A percentile compares a stretch with the other conserved stretches of the same genome.
These are phyloP conservation scores for Lutra lutra DNA, from an alignment of 2,797 vertebrate genomes.

Conservation along the genomic window DNA sequence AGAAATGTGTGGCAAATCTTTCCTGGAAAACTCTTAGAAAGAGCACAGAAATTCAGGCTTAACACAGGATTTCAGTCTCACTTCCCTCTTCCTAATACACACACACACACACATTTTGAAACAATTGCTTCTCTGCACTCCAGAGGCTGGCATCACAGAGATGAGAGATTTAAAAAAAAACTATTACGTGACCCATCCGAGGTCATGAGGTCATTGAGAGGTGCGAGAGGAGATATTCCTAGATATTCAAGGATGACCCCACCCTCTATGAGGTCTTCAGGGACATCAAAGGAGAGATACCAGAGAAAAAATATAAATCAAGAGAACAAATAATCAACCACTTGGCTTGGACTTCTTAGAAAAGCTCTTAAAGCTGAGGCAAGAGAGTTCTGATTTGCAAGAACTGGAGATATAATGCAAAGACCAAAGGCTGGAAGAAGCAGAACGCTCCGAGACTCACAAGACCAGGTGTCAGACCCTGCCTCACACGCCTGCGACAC, in stretches of 20 bases:
- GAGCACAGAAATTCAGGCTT: neutral
- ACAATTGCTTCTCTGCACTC: neutral
- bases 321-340: neutral
- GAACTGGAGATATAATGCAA: neutral
- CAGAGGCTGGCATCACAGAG: neutral
- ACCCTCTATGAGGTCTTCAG: neutral
- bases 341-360: neutral
- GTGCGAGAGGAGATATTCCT: neutral
- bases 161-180: neutral
- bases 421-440: neutral
- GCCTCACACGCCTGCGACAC: accelerated
- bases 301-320: neutral
- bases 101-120: too few relatives aligned
- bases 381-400: neutral
- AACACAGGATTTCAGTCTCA: neutral
- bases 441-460: neutral
- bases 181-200: neutral
- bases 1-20: neutral
- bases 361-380: neutral
- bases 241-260: neutral
- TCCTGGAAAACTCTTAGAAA: neutral
- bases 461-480: accelerated
- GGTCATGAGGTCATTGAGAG: constrained; percentile 4
- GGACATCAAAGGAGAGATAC: neutral
- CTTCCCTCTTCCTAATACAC: neutral